Base-by-base conservation (phyloP, 2,888 invertebrate species). In the Ectropis crepuscularia region DNA sequence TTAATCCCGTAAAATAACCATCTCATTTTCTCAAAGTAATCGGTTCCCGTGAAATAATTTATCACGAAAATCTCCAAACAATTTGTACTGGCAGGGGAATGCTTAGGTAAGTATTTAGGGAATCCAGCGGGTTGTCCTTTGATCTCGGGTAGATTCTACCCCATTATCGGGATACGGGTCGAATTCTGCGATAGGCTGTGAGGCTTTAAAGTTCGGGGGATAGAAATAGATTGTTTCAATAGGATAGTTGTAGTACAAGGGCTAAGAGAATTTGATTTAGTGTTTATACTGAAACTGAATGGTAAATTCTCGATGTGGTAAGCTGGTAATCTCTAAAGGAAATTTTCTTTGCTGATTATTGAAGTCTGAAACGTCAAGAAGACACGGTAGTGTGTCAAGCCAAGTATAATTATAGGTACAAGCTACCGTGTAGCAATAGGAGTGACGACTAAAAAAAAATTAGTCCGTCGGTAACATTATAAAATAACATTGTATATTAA, bases 61-160 rank as follows among this genome's bases (percentile, higher is more conserved):
- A 63, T 63, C 53, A 48, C 47, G 16, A 53, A 51, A 64, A 57
- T 60, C 54, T 53, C 12, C 55, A 11, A 60, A 64, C 64, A 55
- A 59, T 64, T 64, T 57, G 47, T 58, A 53, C 47, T 16, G 42
- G 58, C 63, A 57, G 53, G 50, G 67, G 64, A 70, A 72, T 69
- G 65, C 53, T 61, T 61, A 55, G 67, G 63, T 57, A 67, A 65
- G 65, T 61, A 71, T 73, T 65, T 55, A 47, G 59, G 47, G 69
- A 72, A 74, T 74, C 64, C 62, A 55, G 46, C 61, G 69, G 63
- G 65, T 61, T 68, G 72, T 69, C 71, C 72, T 74, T 74, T 72
- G 74, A 74, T 74, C 71, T 67, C 63, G 66, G 59, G 57, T 39
- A 63, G 67, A 64, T 66, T 63, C 60, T 67, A 62, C 63, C 67